These are phyloP conservation scores for Drosophila testacea DNA, from an alignment of 2,888 invertebrate genomes.

Conservation along the genomic window DNA sequence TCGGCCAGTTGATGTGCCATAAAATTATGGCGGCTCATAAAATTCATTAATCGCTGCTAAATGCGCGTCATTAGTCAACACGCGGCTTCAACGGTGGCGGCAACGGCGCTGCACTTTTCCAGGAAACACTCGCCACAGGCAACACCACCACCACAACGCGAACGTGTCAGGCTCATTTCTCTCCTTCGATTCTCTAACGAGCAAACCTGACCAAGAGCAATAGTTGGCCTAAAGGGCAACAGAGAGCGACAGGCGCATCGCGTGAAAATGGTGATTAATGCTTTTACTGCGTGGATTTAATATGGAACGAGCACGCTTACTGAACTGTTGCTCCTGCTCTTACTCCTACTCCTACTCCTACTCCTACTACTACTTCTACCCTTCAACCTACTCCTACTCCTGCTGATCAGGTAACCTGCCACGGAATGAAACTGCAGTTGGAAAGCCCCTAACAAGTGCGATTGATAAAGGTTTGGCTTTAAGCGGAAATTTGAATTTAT, in stretches of 20 bases:
- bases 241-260: constrained; percentile 60
- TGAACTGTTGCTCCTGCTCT: constrained; percentile 1
- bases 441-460: constrained; percentile 68
- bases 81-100: constrained; percentile 38
- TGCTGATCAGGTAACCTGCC: constrained; percentile 56
- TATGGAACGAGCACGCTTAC: constrained; percentile 66
- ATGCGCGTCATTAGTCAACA: constrained; percentile 81
- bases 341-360: background rate
- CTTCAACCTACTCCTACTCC: background rate
- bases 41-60: constrained; percentile 80
- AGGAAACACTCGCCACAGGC: constrained; percentile 66
- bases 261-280: constrained; percentile 80
- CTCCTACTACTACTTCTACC: background rate
- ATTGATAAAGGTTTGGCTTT: constrained; percentile 60
- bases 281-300: constrained; percentile 74
- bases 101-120: constrained; percentile 65
- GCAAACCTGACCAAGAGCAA: constrained; percentile 21
- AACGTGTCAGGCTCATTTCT: constrained; percentile 44
- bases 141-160: constrained; percentile 25
- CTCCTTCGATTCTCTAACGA: constrained; percentile 45
- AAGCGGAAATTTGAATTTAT: background rate
- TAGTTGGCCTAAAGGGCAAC: constrained; percentile 5
- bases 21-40: constrained; percentile 79
- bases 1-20: constrained; percentile 73
- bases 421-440: constrained; percentile 53